Evolutionary conservation across 2,888 invertebrate genomes (phyloP), one percentile per base, ranked within the genome.

Genomic region (Malachius bipustulatus): DNA sequence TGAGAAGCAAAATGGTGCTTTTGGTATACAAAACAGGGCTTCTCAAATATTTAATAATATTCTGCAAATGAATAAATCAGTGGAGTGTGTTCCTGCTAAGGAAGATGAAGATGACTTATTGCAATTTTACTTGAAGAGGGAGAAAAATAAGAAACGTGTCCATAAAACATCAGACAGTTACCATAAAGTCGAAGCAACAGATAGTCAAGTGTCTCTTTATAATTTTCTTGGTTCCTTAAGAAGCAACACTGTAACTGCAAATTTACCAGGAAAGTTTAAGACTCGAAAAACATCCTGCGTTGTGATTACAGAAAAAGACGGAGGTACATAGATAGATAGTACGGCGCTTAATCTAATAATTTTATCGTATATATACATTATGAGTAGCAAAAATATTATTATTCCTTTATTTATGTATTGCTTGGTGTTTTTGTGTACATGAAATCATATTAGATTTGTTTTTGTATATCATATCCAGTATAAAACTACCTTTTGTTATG

Each of bases 201-300:
- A 39, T 3, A 59, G 59, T 40, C 55, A 55, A 36, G 44, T 48
- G 13, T 59, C 59, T 11, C 44, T 60, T 30, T 49, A 51, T 35
- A 47, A 55, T 33, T 58, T 54, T 40, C 54, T 59, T 51, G 52
- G 56, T 38, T 54, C 54, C 40, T 41, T 59, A 30, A 50, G 53
- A 40, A 38, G 38, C 16, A 8, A 31, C 9, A 14, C 9, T 31
- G 10, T 9, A 14, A 31, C 9, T 14, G 6, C 15, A 10, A 13
- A 10, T n/a, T 19, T 19, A 6, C 6, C 6, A 19, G 24, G n/a
- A 6, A 19, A n/a, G 24, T n/a, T n/a, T 6, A 6, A 6, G n/a
- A 19, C 6, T 19, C 6, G 24, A 19, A 19, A 19, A 19, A 6
- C n/a, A 8, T 19, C 24, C 24, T n/a, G n/a, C n/a, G n/a, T n/a